These are phyloP conservation scores for Riptortus pedestris DNA, from an alignment of 1,140 invertebrate species.

Conservation along the genomic window DNA sequence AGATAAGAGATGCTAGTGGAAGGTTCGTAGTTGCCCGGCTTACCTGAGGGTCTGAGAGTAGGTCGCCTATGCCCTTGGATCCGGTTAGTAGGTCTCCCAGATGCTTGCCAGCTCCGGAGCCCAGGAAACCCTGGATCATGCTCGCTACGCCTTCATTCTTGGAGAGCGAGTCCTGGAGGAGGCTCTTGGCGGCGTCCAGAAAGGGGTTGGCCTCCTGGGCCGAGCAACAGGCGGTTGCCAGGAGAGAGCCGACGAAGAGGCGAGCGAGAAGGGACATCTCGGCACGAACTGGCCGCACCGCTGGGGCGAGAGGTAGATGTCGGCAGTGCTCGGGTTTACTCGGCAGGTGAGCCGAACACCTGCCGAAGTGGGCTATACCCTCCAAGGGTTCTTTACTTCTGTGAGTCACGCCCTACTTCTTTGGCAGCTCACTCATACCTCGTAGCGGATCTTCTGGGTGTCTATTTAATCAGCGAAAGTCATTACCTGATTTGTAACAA, in stretches of 20 bases:
- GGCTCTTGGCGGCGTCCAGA: slow-evolving; percentile 32
- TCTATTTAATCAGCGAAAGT: no score
- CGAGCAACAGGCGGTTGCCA: background rate
- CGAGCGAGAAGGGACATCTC: background rate
- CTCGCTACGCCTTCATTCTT: slow-evolving; percentile 22
- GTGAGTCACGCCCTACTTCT: no score
- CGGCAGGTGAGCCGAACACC: background rate
- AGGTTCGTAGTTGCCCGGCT: no score
- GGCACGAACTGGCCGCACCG: background rate
- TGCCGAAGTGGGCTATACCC: background rate
- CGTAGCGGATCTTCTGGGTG: no score
- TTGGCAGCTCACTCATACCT: no score
- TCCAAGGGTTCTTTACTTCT: no score
- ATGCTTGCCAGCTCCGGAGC: slow-evolving; percentile 24
- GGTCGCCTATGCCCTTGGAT: slow-evolving; percentile 26
- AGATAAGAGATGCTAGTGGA: no score
- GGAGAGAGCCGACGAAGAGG: background rate
- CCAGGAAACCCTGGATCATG: slow-evolving; percentile 25
- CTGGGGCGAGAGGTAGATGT: background rate
- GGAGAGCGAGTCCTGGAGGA: slow-evolving; percentile 32
- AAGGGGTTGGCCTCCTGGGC: slow-evolving; percentile 33
- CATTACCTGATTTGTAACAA: no score
- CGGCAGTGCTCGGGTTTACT: background rate
- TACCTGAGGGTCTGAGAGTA: slow-evolving; percentile 29
- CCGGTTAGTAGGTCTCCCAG: slow-evolving; percentile 25